Evolutionary conservation across 2,797 vertebrate species (phyloP).

Genomic region (Atherinosoma microstoma): DNA sequence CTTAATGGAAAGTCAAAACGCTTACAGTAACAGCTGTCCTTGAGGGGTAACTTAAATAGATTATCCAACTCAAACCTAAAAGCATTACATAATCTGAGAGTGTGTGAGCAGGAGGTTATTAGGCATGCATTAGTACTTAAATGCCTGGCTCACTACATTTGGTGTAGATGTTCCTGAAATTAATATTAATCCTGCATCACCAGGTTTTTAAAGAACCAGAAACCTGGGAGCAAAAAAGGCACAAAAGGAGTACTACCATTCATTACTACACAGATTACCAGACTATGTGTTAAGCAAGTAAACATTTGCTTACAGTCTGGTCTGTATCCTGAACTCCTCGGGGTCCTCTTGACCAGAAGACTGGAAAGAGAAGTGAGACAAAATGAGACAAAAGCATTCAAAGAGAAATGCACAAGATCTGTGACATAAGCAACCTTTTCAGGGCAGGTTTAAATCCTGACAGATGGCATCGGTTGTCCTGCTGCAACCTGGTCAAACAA

Average conservation of each 20-base stretch:
- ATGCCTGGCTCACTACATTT: slow-evolving; percentile 42
- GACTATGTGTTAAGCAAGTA: background rate
- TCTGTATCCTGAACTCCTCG: slow-evolving; percentile 85
- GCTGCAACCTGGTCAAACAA: background rate
- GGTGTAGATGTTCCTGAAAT: slow-evolving; percentile 48
- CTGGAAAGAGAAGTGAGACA: slow-evolving; percentile 65
- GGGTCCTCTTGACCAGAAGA: slow-evolving; percentile 87
- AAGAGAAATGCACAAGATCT: slow-evolving; percentile 4
- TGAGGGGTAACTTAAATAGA: slow-evolving; percentile 75
- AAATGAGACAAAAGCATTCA: background rate
- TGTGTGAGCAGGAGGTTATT: slow-evolving; percentile 43
- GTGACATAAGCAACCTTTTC: background rate
- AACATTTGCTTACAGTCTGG: slow-evolving; percentile 85
- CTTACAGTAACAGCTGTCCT: slow-evolving; percentile 68
- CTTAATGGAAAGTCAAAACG: slow-evolving; percentile 48
- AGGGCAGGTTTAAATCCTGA: background rate
- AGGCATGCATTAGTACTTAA: slow-evolving; percentile 38
- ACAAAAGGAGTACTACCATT: slow-evolving; percentile 9
- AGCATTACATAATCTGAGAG: slow-evolving; percentile 76
- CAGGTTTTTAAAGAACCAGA: slow-evolving; percentile 21
- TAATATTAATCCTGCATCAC: slow-evolving; percentile 52
- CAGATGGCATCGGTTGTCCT: background rate
- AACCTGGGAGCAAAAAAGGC: background rate
- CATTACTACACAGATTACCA: background rate
- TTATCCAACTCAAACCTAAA: slow-evolving; percentile 80